phyloP scores from a whole-genome alignment of 1,140 invertebrate species.

The Bilobella aurantiaca region DNA sequence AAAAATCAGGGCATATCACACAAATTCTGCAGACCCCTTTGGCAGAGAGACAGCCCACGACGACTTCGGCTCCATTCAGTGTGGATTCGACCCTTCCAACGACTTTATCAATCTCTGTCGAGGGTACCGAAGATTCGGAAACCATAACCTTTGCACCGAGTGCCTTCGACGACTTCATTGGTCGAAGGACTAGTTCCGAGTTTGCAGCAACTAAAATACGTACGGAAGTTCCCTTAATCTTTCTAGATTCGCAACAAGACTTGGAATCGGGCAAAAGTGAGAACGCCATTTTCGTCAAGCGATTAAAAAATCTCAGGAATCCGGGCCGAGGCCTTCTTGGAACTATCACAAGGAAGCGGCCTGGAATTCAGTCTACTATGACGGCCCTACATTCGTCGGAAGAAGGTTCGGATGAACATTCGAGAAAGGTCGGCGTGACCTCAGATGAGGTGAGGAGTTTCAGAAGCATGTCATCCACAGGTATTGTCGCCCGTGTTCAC shows the following conservation, averaged over 20 bases:
- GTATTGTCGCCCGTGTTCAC: slow-evolving; percentile 26
- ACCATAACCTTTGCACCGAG: background rate
- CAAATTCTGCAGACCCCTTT: no score
- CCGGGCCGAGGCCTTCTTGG: background rate
- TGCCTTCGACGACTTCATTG: background rate
- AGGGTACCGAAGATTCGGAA: background rate
- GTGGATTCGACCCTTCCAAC: background rate
- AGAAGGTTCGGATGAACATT: no score
- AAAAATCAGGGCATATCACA: slow-evolving; percentile 15
- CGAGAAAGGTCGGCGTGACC: background rate
- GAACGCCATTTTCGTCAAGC: slow-evolving; percentile 1
- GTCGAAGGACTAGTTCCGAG: background rate
- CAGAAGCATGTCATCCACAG: background rate
- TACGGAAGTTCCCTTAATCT: background rate
- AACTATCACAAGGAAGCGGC: no score
- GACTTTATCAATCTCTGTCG: background rate
- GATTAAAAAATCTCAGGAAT: background rate
- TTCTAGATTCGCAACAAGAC: background rate
- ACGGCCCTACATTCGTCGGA: no score
- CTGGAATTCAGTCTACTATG: no score
- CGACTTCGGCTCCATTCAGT: no score
- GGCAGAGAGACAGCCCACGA: background rate
- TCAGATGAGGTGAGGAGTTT: background rate
- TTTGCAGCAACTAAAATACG: background rate
- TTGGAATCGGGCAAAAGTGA: background rate